A percentile compares a stretch with the other conserved stretches of the same genome.
These are phyloP conservation scores for Varanus komodoensis DNA, from an alignment of 2,113 vertebrate species.

Conservation along the genomic window DNA sequence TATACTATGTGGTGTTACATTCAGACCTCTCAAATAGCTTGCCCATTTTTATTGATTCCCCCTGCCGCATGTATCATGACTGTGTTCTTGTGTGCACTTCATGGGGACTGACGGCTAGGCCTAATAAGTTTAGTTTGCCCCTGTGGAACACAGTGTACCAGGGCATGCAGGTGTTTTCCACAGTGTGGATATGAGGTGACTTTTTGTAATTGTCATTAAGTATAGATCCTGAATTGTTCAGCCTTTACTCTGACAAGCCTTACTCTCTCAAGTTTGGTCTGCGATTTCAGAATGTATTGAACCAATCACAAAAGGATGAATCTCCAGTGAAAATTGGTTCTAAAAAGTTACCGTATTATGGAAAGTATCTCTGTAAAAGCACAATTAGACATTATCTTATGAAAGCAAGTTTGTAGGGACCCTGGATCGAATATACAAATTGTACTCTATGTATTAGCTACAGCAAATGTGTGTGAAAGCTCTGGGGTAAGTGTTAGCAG, in stretches of 20 bases:
- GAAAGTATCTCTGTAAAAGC: neutral
- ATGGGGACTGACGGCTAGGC: neutral
- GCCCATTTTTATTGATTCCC: neutral
- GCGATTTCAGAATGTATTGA: neutral
- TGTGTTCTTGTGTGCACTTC: too few species aligned
- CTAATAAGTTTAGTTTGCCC: neutral
- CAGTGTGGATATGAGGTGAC: neutral
- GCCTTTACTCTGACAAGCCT: neutral
- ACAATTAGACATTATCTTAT: too few species aligned
- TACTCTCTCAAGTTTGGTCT: too few species aligned
- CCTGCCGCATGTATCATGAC: neutral
- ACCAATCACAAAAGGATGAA: neutral
- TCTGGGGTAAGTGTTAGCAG: slow-evolving; percentile 58
- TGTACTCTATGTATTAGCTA: neutral
- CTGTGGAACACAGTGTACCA: neutral
- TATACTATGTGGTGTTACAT: neutral
- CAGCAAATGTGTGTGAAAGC: slow-evolving; percentile 25
- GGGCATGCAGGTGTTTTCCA: neutral
- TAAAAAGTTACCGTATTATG: neutral
- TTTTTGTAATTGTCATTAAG: neutral
- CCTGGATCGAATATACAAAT: neutral
- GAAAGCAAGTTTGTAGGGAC: too few species aligned
- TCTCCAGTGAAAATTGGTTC: neutral
- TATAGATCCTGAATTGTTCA: neutral
- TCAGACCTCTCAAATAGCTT: neutral